Evolutionary conservation across 2,797 vertebrate species (phyloP).

Genomic region (Tangara arthus): DNA sequence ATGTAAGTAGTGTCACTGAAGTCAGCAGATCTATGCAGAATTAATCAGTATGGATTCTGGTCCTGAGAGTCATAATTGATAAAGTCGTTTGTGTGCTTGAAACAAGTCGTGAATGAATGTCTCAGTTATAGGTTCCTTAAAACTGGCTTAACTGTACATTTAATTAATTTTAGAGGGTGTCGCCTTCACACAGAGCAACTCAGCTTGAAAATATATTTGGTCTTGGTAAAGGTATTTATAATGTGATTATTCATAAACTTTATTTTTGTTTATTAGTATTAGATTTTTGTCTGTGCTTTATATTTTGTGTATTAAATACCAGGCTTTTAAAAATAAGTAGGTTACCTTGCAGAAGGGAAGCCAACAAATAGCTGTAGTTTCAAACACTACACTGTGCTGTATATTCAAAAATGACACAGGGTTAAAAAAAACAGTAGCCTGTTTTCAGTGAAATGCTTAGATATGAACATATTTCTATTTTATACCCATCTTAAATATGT

Average conservation of each 20-base stretch:
- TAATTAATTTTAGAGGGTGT: background rate
- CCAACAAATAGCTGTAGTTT: background rate
- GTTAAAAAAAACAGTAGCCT: background rate
- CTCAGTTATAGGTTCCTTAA: background rate
- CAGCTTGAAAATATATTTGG: background rate
- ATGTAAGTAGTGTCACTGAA: conserved; percentile 9
- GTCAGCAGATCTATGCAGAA: conserved; percentile 29
- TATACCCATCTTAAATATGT: background rate
- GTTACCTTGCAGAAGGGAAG: background rate
- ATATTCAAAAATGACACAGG: background rate
- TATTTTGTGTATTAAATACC: background rate
- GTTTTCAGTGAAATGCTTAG: background rate
- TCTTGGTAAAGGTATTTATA: background rate
- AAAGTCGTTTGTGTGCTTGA: background rate
- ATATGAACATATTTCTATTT: background rate
- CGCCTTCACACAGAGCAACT: background rate
- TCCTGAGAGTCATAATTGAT: background rate
- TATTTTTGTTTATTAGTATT: background rate
- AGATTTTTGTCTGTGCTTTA: background rate
- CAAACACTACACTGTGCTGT: background rate
- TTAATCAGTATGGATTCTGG: conserved; percentile 33
- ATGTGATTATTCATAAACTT: background rate
- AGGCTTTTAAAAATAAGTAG: background rate
- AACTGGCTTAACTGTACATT: background rate
- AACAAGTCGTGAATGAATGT: background rate